Evolutionary conservation across 2,113 vertebrate species (phyloP), one percentile per base, ranked within the genome.

Genomic region (Pseudolaguvia tuberculata): DNA sequence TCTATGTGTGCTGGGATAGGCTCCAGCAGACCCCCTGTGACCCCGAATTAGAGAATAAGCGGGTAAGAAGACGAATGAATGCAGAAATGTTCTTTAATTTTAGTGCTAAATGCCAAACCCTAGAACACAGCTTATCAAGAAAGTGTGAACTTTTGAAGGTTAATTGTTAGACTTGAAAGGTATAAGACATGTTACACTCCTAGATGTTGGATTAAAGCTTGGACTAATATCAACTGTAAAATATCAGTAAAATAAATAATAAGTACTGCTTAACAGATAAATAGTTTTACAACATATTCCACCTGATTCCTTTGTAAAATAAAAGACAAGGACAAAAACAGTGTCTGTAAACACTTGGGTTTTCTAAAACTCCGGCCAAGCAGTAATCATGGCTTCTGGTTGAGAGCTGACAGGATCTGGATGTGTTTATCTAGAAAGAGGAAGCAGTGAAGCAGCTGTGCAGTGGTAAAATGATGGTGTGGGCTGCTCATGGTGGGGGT

Each of bases 391-490:
- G 47, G 76, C 48, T 62, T 77, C 12, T 39, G 55, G 48, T 62
- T 29, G 23, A 76, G 20, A 63, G 70, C 66, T 50, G 61, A 52
- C 75, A 47, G 67, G 69, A 53, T 82, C 82, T 52, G 55, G 58
- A 48, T 42, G n/a, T 73, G 69, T 70, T 82, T 61, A 76, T 58
- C 62, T 51, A 71, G 59, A 35, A 73, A 71, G 62, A 70, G 81
- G 68, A 81, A 79, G 66, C 68, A 59, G 61, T 6, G 31, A 18
- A 59, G 52, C 79, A 83, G 80, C 79, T 83, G 83, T 58, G 21
- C 31, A 52, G 65, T 59, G 62, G 25, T 76, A 74, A 67, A 61
- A 79, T 57, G 79, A 79, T 77, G 58, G 73, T 73, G 23, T 53
- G n/a, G 15, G 48, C 31, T 73, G 68, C 55, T 82, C 72, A 68